Conservation (phyloP, 2,797 vertebrate genomes). For the Anniella stebbinsi region DNA sequence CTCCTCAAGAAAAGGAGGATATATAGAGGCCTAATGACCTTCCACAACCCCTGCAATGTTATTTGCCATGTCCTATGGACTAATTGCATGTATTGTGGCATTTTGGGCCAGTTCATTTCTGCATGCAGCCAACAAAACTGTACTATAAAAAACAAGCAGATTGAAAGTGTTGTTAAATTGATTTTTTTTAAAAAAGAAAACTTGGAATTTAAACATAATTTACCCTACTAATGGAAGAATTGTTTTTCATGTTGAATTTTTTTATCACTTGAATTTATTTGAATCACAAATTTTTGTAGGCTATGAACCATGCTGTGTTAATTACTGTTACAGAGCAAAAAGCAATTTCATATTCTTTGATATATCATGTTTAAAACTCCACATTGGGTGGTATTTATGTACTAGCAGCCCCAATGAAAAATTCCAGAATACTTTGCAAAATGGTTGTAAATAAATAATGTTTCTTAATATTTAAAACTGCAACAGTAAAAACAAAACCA, state of each 20-base stretch:
- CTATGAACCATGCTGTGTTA: conserved; percentile 50
- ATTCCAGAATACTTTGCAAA: conserved; percentile 27
- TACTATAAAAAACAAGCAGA: neutral
- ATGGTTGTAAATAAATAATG: conserved; percentile 33
- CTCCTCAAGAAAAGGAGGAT: neutral
- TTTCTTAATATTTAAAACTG: conserved; percentile 34
- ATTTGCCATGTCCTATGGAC: neutral
- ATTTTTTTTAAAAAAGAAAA: conserved; percentile 12
- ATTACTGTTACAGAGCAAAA: conserved; percentile 49
- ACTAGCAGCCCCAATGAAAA: conserved; percentile 30
- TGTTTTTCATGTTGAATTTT: conserved; percentile 53
- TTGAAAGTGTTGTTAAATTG: conserved; percentile 42
- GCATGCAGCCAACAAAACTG: neutral
- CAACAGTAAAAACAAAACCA: neutral
- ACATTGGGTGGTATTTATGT: conserved; percentile 42
- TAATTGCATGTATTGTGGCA: neutral
- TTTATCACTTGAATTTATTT: conserved; percentile 56
- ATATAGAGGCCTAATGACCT: neutral
- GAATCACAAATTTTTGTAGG: conserved; percentile 49
- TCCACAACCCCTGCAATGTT: neutral
- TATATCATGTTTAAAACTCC: conserved; percentile 30
- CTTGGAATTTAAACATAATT: conserved; percentile 44
- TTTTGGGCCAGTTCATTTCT: neutral
- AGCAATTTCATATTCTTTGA: conserved; percentile 49
- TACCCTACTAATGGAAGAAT: conserved; percentile 30